These are phyloP conservation scores for Volucella inanis DNA, from an alignment of 2,888 invertebrate genomes.

Conservation along the genomic window DNA sequence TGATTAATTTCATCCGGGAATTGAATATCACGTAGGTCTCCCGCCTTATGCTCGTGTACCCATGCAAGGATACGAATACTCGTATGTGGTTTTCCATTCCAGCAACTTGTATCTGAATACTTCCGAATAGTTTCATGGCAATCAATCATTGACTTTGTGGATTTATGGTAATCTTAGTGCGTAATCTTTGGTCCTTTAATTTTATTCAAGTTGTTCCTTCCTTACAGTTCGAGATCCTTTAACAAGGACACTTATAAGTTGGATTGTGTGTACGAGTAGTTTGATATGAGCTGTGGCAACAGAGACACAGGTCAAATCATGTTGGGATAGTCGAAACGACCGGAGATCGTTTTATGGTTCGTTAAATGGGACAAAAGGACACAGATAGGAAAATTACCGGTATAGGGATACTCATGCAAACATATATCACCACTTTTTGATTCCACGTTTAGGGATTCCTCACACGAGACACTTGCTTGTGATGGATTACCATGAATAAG, in stretches of 20 bases:
- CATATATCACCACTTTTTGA: neutral
- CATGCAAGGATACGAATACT: neutral
- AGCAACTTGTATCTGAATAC: too few relatives aligned
- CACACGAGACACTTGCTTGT: constrained; percentile 25
- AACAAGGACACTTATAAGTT: constrained; percentile 16
- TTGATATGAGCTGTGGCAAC: neutral
- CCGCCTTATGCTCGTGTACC: neutral
- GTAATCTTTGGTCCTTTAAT: constrained; percentile 60
- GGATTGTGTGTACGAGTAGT: neutral
- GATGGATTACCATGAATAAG: constrained; percentile 22
- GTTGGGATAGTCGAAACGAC: neutral
- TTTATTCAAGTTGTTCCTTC: constrained; percentile 18
- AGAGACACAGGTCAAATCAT: neutral
- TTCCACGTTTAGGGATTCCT: constrained; percentile 8
- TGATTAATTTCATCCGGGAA: constrained; percentile 68
- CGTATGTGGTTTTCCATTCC: neutral
- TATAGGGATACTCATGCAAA: neutral
- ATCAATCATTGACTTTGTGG: constrained; percentile 63
- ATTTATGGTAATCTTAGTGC: constrained; percentile 57
- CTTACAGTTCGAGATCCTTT: constrained; percentile 11
- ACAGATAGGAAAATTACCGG: neutral
- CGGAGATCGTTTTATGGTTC: constrained; percentile 51
- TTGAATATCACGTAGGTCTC: constrained; percentile 16
- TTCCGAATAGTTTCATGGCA: constrained; percentile 27
- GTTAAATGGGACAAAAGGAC: constrained; percentile 39